phyloP scores from a whole-genome alignment of 2,797 vertebrate genomes.

The Danio jaintianensis region DNA sequence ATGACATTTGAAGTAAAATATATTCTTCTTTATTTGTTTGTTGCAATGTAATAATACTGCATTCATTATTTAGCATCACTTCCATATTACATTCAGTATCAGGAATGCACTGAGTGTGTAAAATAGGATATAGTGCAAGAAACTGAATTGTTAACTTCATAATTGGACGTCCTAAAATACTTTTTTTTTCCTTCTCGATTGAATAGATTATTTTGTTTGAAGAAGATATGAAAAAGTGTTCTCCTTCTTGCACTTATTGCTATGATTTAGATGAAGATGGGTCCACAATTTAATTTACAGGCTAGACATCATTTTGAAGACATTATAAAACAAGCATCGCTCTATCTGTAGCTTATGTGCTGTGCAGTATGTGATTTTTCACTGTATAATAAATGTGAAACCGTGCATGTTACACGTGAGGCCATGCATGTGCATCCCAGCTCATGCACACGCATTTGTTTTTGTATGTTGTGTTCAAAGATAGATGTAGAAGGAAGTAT shows the following conservation, averaged over 20 bases:
- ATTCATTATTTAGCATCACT: conserved; percentile 3
- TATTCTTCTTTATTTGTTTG: too few species aligned
- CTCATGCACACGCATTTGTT: background rate
- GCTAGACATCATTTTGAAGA: background rate
- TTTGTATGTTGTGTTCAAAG: conserved; percentile 3
- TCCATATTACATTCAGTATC: background rate
- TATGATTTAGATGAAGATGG: conserved; percentile 2
- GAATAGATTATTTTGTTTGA: background rate
- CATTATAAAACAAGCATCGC: background rate
- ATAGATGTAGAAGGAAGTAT: background rate
- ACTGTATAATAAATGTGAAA: background rate
- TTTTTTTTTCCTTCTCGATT: background rate
- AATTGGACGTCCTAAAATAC: background rate
- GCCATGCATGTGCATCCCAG: background rate
- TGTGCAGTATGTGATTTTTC: background rate
- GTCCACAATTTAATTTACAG: background rate
- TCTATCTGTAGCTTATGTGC: background rate
- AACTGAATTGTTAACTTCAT: background rate
- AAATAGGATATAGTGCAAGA: background rate
- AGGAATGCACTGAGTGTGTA: background rate
- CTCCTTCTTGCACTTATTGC: background rate
- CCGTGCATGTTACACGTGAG: background rate
- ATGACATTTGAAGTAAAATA: too few species aligned
- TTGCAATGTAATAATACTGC: background rate
- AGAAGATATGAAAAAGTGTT: background rate